These are phyloP conservation scores for Micrastur ruficollis DNA, from an alignment of 2,797 vertebrate genomes.

Conservation along the genomic window DNA sequence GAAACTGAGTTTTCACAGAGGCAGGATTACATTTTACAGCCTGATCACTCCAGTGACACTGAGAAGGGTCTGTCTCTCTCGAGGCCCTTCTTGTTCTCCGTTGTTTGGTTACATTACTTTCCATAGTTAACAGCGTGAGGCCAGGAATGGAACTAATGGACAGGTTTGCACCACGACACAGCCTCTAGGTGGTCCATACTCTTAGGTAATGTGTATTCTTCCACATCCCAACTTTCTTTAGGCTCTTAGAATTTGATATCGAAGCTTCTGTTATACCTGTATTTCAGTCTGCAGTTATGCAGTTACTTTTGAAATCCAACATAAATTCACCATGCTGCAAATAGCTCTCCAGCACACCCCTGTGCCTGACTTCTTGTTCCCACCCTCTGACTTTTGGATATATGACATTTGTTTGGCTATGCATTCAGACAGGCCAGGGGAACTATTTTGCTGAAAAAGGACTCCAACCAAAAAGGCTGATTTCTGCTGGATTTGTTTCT, in stretches of 20 bases:
- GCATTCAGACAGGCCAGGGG: neutral
- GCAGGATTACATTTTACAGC: neutral
- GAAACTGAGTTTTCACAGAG: neutral
- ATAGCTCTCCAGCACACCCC: neutral
- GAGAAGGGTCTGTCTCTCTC: neutral
- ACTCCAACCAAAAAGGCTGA: neutral
- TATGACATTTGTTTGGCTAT: neutral
- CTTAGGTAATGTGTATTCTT: neutral
- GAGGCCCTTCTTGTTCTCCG: neutral
- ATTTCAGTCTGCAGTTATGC: neutral
- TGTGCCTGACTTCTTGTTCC: neutral
- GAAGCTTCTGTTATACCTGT: neutral
- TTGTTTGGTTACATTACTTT: neutral
- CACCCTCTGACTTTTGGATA: neutral
- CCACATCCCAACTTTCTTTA: neutral
- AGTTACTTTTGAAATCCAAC: neutral
- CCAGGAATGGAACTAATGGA: neutral
- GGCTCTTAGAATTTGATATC: neutral
- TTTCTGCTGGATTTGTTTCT: neutral
- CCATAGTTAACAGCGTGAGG: rapidly evolving
- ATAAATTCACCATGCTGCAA: neutral
- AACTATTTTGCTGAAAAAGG: neutral
- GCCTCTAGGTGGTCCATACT: neutral
- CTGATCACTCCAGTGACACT: neutral
- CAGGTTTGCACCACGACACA: neutral